Base-by-base conservation (phyloP, 2,113 vertebrate genomes). In the Malurus cyaneus region DNA sequence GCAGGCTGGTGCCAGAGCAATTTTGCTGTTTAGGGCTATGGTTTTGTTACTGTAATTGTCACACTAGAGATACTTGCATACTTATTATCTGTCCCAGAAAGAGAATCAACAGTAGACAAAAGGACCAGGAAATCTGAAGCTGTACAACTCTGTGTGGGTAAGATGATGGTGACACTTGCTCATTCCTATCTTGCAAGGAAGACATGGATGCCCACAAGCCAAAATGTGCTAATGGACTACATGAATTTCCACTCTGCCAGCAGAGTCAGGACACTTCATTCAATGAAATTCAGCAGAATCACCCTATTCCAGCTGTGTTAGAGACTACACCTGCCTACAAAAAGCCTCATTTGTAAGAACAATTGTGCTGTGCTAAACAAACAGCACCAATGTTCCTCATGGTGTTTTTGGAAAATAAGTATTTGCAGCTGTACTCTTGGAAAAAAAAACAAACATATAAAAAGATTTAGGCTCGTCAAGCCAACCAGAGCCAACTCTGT, bases 131-230 rank as follows among this genome's bases (percentile, higher is more conserved):
- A 78, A 76, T 47, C 0, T 34, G 50, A 92, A 72, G 39, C 31
- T 72, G 36, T 72, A 34, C 39, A 67, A 5, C 32, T 71, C 62
- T 31, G 4, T 7, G 31, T 19, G 20, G 41, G 47, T 21, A 41
- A 76, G n/a, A n/a, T 28, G 7, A 47, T 2, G 21, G 28, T 5
- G 39, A 54, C 49, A 50, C 12, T 46, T 49, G 32, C 29, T 80
- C 21, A 24, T 26, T 66, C 29, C 36, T 47, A 6, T 5, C 85
- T 70, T 31, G 34, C 54, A 59, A 11, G 5, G 56, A 70, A 79
- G 29, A 56, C 12, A 21, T 2, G 1, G 31, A 50, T 47, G 18
- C 34, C 57, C 26, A 21, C 0, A 0, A 76, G 24, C 11, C 29
- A 71, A 87, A 44, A 8, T 59, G 32, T 52, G 32, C 29, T 57